These are phyloP conservation scores for Falco novaeseelandiae DNA, from an alignment of 2,797 vertebrate genomes.

Conservation along the genomic window DNA sequence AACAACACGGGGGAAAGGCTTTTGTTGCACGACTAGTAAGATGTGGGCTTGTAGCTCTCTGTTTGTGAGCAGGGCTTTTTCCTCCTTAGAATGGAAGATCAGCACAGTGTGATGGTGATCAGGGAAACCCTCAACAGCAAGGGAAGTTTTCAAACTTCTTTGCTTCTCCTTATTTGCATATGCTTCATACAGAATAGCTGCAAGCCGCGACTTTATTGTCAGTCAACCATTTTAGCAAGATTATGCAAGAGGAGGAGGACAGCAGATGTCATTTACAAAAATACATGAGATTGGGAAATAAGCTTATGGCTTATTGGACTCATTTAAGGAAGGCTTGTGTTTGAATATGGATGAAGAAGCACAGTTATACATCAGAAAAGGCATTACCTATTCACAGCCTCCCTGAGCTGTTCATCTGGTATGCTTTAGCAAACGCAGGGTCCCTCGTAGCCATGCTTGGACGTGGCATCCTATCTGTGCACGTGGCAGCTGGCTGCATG, in stretches of 20 bases:
- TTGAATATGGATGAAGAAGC: not conserved
- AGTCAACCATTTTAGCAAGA: not conserved
- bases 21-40: not conserved
- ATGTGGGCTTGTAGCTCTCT: not conserved
- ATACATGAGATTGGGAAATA: not conserved
- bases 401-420: not conserved
- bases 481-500: fast-evolving
- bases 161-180: not conserved
- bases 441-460: fast-evolving
- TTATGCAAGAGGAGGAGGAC: not conserved
- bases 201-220: not conserved
- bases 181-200: not conserved
- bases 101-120: not conserved
- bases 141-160: not conserved
- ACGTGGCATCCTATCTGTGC: not conserved
- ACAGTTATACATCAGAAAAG: not conserved
- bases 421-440: not conserved
- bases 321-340: not conserved
- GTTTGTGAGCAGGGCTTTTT: not conserved
- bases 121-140: not conserved
- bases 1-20: not conserved
- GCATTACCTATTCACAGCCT: not conserved
- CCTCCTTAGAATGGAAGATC: not conserved
- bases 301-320: not conserved
- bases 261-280: not conserved